Conservation (phyloP, 2,113 vertebrate genomes). For the Pluvialis apricaria region DNA sequence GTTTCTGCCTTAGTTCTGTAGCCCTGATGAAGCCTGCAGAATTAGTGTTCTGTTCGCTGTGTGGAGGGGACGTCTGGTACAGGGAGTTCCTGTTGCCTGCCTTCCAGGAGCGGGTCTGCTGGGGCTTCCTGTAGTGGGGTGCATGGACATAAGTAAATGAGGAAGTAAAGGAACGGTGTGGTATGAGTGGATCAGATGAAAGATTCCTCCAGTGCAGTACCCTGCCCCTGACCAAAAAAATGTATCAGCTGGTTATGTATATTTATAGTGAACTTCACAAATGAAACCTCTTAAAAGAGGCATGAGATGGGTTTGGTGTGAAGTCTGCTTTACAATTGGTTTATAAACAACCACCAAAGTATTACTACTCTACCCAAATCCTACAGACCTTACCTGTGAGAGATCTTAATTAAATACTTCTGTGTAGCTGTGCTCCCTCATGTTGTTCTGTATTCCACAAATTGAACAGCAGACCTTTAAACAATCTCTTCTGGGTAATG, state of each 20-base stretch:
- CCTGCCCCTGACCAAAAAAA: not conserved
- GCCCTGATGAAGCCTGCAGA: not conserved
- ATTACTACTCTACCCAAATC: not conserved
- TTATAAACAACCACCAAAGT: not conserved
- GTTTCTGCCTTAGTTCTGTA: not conserved
- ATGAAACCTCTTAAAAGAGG: not conserved
- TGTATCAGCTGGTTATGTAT: rapidly evolving
- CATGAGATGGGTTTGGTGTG: not conserved
- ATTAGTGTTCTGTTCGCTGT: not conserved
- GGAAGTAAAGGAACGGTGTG: not conserved
- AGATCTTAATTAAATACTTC: not conserved
- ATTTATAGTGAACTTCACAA: not conserved
- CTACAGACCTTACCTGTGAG: not conserved
- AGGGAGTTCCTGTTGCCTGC: not conserved
- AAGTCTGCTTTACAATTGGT: not conserved
- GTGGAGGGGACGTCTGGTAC: not conserved
- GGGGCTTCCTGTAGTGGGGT: not conserved
- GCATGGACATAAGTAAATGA: not conserved
- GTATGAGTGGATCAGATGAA: not conserved
- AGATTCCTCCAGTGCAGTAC: not conserved
- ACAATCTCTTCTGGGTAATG: not conserved
- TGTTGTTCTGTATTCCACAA: not conserved
- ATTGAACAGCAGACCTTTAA: not conserved
- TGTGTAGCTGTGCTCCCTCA: not conserved
- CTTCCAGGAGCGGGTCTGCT: not conserved